Percentiles rank a stretch among this genome's conserved stretches.
phyloP scores from a whole-genome alignment of 2,797 vertebrate species.

The Pipistrellus pygmaeus region DNA sequence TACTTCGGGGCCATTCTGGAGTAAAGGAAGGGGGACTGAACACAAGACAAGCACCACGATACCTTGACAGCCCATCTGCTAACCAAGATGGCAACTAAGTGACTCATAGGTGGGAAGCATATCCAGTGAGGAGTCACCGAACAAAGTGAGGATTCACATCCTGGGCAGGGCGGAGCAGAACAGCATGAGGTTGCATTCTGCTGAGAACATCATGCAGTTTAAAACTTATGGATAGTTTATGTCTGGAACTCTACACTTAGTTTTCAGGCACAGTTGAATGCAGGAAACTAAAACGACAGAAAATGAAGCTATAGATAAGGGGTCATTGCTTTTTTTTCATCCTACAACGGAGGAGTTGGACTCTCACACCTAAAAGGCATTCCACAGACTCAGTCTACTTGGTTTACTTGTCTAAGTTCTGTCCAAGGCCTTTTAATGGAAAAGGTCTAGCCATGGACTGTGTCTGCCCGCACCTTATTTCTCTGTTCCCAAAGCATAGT shows the following conservation, averaged over 20 bases:
- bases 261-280: not conserved
- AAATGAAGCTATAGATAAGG: not conserved
- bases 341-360: not conserved
- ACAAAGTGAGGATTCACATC: no score
- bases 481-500: not conserved
- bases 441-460: not conserved
- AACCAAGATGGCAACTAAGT: not conserved
- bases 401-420: not conserved
- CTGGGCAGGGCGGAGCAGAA: not conserved
- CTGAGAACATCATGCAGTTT: not conserved
- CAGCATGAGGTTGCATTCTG: not conserved
- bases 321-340: not conserved
- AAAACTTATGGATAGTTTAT: not conserved
- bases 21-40: not conserved
- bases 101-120: not conserved
- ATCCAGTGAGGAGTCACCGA: no score
- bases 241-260: not conserved
- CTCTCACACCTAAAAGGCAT: not conserved
- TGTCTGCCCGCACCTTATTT: not conserved
- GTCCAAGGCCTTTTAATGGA: not conserved
- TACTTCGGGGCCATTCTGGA: not conserved
- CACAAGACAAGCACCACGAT: not conserved
- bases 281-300: not conserved
- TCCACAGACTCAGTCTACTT: not conserved
- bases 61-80: not conserved